Conservation (phyloP, 1,140 invertebrate genomes). For the Papilio dardanus region DNA sequence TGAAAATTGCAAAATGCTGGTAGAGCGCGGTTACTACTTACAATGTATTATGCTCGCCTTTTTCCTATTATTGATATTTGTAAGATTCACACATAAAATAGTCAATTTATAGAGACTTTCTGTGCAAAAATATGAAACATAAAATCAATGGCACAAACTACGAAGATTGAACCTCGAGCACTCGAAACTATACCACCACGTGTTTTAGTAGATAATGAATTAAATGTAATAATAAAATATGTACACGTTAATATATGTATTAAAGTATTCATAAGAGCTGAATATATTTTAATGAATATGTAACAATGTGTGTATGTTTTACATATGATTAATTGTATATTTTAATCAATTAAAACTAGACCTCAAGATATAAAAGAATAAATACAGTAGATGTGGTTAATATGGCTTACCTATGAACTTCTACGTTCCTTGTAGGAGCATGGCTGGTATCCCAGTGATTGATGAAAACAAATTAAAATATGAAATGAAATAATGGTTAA, state of each 20-base stretch:
- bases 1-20: not conserved
- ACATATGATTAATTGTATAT: too few species aligned
- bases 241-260: too few species aligned
- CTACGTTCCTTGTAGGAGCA: constrained; percentile 57
- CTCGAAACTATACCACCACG: too few species aligned
- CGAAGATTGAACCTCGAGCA: too few species aligned
- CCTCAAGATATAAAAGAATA: not conserved
- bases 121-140: not conserved
- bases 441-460: constrained; percentile 47
- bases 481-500: constrained; percentile 28
- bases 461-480: constrained; percentile 40
- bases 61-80: not conserved
- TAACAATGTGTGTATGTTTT: too few species aligned
- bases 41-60: not conserved
- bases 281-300: too few species aligned
- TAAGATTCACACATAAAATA: not conserved
- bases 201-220: too few species aligned
- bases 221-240: too few species aligned
- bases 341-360: not conserved
- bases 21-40: not conserved
- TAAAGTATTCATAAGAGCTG: too few species aligned
- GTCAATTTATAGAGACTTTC: not conserved
- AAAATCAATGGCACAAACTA: not conserved
- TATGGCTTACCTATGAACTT: constrained; percentile 54
- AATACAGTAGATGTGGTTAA: constrained; percentile 4